A percentile compares a stretch with the other conserved stretches of the same genome.
phyloP scores from a whole-genome alignment of 2,888 invertebrate species.

The Cheilosia urbana region DNA sequence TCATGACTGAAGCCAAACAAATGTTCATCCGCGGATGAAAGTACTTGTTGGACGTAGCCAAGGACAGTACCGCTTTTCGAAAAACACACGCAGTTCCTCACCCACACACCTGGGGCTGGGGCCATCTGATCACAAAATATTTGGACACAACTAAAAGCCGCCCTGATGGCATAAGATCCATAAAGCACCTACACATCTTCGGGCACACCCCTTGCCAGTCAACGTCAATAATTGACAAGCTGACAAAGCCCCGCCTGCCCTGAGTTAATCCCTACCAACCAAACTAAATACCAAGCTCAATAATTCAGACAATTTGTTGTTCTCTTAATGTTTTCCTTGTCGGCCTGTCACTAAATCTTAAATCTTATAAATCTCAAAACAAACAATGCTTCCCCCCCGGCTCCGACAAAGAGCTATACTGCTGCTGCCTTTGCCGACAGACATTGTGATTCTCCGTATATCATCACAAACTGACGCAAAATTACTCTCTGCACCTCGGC shows the following conservation, averaged over 20 bases:
- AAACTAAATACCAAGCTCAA: slow-evolving; percentile 54
- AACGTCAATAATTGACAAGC: slow-evolving; percentile 4
- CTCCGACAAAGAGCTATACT: too few species aligned
- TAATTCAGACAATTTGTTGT: slow-evolving; percentile 61
- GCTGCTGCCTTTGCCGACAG: neutral
- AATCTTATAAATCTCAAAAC: slow-evolving; percentile 39
- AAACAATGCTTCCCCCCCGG: slow-evolving; percentile 11
- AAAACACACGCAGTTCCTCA: too few species aligned
- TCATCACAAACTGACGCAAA: slow-evolving; percentile 67
- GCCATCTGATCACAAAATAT: too few species aligned
- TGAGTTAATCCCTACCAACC: slow-evolving; percentile 11
- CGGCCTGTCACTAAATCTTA: slow-evolving; percentile 49
- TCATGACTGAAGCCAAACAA: too few species aligned
- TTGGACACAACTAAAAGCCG: too few species aligned
- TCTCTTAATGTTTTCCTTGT: neutral
- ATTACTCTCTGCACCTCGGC: slow-evolving; percentile 40
- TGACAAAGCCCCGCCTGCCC: neutral
- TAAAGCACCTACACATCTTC: neutral
- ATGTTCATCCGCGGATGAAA: too few species aligned
- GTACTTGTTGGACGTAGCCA: too few species aligned
- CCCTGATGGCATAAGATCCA: too few species aligned
- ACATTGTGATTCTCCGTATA: slow-evolving; percentile 26
- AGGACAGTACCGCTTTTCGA: too few species aligned
- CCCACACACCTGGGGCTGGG: too few species aligned
- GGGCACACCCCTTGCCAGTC: neutral